phyloP scores from a whole-genome alignment of 35 echinoderm and acorn worm genomes.

The Ophioderma brevispina region DNA sequence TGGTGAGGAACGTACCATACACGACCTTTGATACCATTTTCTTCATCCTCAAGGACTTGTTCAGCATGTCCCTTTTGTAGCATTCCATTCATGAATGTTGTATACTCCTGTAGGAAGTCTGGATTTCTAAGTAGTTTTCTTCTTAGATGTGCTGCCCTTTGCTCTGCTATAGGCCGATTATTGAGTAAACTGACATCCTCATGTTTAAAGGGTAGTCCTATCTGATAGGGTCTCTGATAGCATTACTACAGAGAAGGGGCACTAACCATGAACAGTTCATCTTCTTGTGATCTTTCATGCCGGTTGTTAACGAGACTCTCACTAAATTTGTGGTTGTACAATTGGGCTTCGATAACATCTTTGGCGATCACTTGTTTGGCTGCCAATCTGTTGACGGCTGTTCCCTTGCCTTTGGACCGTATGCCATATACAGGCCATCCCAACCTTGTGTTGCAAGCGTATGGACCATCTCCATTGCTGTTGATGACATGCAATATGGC shows the following conservation, averaged over 20 bases:
- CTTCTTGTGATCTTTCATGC: slow-evolving; percentile 15
- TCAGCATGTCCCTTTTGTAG: neutral
- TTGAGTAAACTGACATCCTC: slow-evolving; percentile 29
- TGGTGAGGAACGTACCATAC: slow-evolving; percentile 34
- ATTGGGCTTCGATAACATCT: neutral
- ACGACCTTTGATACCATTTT: neutral
- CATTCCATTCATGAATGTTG: neutral
- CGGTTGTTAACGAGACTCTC: neutral
- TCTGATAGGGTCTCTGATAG: slow-evolving; percentile 58
- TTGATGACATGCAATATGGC: slow-evolving; percentile 43
- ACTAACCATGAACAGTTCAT: slow-evolving; percentile 61
- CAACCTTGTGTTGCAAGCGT: slow-evolving; percentile 16
- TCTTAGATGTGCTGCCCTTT: neutral
- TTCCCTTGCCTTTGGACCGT: too few relatives aligned
- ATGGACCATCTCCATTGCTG: slow-evolving; percentile 38
- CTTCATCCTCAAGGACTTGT: neutral
- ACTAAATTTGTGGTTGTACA: neutral
- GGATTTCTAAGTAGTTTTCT: neutral
- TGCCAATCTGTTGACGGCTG: neutral
- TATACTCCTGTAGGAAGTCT: neutral
- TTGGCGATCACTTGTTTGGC: neutral
- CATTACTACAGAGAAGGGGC: slow-evolving; percentile 15
- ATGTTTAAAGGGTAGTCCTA: slow-evolving; percentile 68
- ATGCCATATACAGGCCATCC: neutral
- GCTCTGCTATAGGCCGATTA: slow-evolving; percentile 24